Conservation (phyloP, 1,140 invertebrate genomes). For the Psilanteris sp. region DNA sequence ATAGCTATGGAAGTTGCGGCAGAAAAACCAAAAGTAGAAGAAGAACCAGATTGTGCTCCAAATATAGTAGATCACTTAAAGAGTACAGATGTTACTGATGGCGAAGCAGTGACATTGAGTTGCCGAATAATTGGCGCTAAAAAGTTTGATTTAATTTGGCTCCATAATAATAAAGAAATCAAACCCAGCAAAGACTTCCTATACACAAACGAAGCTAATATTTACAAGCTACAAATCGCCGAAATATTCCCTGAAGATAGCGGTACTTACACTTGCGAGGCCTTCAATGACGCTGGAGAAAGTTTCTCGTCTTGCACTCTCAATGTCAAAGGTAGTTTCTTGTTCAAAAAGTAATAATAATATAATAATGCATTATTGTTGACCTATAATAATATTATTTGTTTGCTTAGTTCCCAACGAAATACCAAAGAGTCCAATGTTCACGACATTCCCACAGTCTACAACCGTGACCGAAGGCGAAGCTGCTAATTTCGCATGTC, state of each 20-base stretch:
- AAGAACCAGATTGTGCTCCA: slow-evolving; percentile 87
- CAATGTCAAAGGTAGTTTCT: slow-evolving; percentile 84
- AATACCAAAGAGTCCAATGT: slow-evolving; percentile 89
- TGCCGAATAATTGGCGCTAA: slow-evolving; percentile 92
- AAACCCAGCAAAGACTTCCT: slow-evolving; percentile 98
- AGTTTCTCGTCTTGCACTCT: slow-evolving; percentile 94
- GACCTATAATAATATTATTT: too few relatives aligned
- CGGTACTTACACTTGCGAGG: slow-evolving; percentile 97
- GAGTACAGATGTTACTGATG: slow-evolving; percentile 90
- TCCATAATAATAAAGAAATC: slow-evolving; percentile 98
- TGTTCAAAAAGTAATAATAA: neutral
- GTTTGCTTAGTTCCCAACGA: slow-evolving; percentile 89
- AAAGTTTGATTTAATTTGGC: slow-evolving; percentile 95
- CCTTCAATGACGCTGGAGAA: slow-evolving; percentile 96
- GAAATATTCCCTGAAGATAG: slow-evolving; percentile 97
- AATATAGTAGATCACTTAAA: slow-evolving; percentile 91
- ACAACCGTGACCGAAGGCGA: slow-evolving; percentile 91
- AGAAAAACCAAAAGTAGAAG: slow-evolving; percentile 62
- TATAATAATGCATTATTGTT: too few relatives aligned
- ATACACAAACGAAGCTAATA: slow-evolving; percentile 93
- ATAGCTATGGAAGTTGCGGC: slow-evolving; percentile 83
- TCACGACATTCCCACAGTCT: slow-evolving; percentile 93
- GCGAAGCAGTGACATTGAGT: slow-evolving; percentile 90
- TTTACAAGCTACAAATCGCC: slow-evolving; percentile 93
- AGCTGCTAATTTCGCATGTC: slow-evolving; percentile 88